These are phyloP conservation scores for Protosalanx chinensis DNA, from an alignment of 2,797 vertebrate species.

Conservation along the genomic window DNA sequence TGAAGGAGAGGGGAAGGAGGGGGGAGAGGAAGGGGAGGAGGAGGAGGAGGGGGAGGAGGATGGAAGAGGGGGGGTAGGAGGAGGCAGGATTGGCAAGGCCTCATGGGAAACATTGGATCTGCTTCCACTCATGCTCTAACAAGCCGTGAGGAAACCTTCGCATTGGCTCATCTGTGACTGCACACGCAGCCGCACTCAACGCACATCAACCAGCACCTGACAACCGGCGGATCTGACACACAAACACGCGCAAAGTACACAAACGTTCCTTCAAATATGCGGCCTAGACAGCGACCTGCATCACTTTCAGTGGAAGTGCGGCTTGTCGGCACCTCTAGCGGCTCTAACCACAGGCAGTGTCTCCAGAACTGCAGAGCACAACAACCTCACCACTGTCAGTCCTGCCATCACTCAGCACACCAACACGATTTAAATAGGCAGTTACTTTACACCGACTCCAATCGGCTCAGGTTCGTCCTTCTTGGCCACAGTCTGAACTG, in stretches of 20 bases:
- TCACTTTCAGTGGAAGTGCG: background rate
- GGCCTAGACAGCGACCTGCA: background rate
- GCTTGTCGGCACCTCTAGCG: background rate
- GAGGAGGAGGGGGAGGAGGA: background rate
- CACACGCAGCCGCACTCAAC: slow-evolving; percentile 39
- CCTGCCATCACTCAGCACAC: background rate
- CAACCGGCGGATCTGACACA: background rate
- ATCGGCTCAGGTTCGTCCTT: background rate
- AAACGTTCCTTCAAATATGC: slow-evolving; percentile 1
- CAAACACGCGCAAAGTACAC: background rate
- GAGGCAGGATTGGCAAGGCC: slow-evolving; percentile 62
- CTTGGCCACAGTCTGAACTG: background rate
- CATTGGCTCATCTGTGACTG: slow-evolving; percentile 62
- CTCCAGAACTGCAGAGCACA: background rate
- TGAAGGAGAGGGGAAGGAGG: background rate
- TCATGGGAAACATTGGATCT: slow-evolving; percentile 74
- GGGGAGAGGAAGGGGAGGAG: background rate
- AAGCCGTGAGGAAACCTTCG: slow-evolving; percentile 70
- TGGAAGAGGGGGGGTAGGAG: background rate
- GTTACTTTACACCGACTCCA: background rate
- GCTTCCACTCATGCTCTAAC: slow-evolving; percentile 77
- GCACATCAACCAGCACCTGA: background rate
- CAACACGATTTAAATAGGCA: background rate
- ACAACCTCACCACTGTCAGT: background rate
- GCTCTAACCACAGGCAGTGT: background rate